Evolutionary conservation across 2,113 vertebrate species (phyloP), one percentile per base, ranked within the genome.

Genomic region (Alethe diademata): DNA sequence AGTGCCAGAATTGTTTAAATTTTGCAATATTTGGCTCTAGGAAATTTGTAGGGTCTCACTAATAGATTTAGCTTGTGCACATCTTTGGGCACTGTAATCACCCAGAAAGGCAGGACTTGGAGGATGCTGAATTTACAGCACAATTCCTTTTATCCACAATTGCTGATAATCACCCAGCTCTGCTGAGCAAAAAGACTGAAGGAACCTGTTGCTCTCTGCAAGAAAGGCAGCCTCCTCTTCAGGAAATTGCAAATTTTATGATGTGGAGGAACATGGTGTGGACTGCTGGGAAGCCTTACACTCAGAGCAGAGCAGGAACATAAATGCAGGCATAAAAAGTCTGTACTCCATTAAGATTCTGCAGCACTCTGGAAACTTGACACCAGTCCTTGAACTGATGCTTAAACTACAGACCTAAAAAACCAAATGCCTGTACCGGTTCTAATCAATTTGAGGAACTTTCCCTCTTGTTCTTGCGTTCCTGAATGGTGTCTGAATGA

Each of bases 191-290:
- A 58, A 76, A 90, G 64, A 86, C 35, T 65, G 24, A 78, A 76
- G 60, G 75, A 89, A 95, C 89, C 85, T 91, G 61, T 88, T 87
- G 75, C 72, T 56, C 42, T 50, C 60, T 56, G 54, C 9, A 62
- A 87, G 91, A 90, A 96, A 91, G 47, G 67, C 94, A 96, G 57
- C 11, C 66, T 88, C 78, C 76, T 88, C 89, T 80, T 88, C 90
- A 96, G 96, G 96, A 96, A 97, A 96, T 91, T 95, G 84, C 90
- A 86, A 8, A 57, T 97, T 97, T 97, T 97, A 95, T 1, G 69
- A 95, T 0, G 47, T 92, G 86, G 79, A 84, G 66, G 75, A 64
- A 48, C 83, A 33, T 6, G 78, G 57, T 51, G 54, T 42, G 36
- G 86, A 65, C 65, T 94, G 81, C 67, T 88, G 83, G 67, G 87